phyloP scores from a whole-genome alignment of 2,797 vertebrate genomes.

The Falco cherrug region DNA sequence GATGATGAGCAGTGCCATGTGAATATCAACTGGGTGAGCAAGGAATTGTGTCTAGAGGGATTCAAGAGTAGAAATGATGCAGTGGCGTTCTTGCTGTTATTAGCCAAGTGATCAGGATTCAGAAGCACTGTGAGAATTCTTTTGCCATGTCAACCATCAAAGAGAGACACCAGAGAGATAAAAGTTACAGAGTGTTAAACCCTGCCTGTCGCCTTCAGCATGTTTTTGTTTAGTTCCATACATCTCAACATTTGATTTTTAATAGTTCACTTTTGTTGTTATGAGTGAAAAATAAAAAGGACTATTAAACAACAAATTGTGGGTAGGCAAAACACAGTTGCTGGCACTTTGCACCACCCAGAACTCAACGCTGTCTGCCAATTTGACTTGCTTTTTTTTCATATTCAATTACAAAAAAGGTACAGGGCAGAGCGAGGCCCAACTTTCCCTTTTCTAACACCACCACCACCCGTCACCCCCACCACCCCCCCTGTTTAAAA shows the following conservation, averaged over 20 bases:
- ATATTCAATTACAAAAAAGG: conserved; percentile 37
- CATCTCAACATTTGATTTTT: conserved; percentile 59
- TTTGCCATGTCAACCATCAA: conserved; percentile 52
- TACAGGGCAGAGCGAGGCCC: background rate
- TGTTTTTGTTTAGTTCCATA: conserved; percentile 68
- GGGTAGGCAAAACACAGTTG: conserved; percentile 1
- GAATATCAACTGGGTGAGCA: background rate
- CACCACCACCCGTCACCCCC: background rate
- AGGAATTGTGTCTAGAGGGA: background rate
- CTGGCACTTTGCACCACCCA: conserved; percentile 16
- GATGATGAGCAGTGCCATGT: background rate
- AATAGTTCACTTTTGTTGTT: conserved; percentile 50
- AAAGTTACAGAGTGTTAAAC: conserved; percentile 46
- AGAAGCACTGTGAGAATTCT: conserved; percentile 13
- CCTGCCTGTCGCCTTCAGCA: background rate
- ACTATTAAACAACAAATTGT: conserved; percentile 51
- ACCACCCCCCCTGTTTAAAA: background rate
- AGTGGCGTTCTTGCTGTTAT: background rate
- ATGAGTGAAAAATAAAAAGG: conserved; percentile 44
- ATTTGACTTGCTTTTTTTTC: conserved; percentile 60
- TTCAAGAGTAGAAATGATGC: background rate
- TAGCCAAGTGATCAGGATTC: conserved; percentile 33
- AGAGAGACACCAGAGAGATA: conserved; percentile 41
- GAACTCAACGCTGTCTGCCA: conserved; percentile 35
- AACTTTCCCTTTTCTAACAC: background rate